phyloP scores from a whole-genome alignment of 2,797 vertebrate species.

The Cygnus olor region DNA sequence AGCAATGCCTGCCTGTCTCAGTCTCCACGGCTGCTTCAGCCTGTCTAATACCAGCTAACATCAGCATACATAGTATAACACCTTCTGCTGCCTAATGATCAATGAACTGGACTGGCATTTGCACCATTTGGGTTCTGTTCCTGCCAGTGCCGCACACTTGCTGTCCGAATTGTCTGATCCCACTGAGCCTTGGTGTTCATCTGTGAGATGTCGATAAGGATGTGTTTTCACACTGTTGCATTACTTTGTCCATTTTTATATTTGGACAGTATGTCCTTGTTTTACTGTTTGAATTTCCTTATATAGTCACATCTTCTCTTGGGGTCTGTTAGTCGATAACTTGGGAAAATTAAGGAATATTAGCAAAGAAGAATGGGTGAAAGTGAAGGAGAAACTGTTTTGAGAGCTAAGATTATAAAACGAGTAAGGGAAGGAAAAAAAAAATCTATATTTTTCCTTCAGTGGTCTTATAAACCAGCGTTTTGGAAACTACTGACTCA shows the following conservation, averaged over 20 bases:
- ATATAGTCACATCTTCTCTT: not conserved
- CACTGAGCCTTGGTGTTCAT: not conserved
- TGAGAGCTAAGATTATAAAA: not conserved
- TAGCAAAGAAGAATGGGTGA: not conserved
- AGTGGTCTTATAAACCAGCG: not conserved
- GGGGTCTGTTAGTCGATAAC: not conserved
- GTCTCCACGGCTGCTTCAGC: not conserved
- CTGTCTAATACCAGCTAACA: not conserved
- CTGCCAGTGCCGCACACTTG: not conserved
- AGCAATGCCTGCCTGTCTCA: not conserved
- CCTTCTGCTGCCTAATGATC: not conserved
- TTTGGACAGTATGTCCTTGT: not conserved
- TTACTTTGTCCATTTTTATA: not conserved
- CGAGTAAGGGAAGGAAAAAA: not conserved
- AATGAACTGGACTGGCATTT: not conserved
- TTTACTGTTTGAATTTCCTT: not conserved
- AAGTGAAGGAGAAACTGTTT: not conserved
- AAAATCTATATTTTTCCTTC: not conserved
- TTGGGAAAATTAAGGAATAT: not conserved
- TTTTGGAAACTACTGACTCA: not conserved
- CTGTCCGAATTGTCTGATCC: not conserved
- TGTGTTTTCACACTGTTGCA: accelerated
- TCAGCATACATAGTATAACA: not conserved
- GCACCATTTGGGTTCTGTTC: not conserved
- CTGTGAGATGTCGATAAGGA: not conserved